Percentiles rank a stretch among this genome's conserved stretches.
phyloP scores from a whole-genome alignment of 2,888 invertebrate species.

The Ellobium chinense region DNA sequence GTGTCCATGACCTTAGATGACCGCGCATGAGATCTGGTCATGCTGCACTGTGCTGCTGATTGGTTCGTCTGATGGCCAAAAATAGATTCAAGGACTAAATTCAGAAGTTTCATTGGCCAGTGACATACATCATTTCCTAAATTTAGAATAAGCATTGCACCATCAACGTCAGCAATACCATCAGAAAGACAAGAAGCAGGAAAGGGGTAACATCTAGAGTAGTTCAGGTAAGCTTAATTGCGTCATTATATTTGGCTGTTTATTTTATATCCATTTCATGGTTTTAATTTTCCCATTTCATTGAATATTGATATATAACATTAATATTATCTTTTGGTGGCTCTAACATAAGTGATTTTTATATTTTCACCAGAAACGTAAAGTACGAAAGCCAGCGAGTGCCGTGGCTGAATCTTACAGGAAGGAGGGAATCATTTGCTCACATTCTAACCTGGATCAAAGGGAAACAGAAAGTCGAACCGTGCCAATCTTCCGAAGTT shows the following conservation, averaged over 20 bases:
- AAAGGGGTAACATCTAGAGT: background rate
- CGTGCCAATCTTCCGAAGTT: background rate
- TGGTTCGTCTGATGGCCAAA: too few relatives aligned
- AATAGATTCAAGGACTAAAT: slow-evolving; percentile 40
- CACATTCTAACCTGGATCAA: too few relatives aligned
- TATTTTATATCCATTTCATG: background rate
- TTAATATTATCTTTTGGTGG: too few relatives aligned
- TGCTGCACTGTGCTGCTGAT: too few relatives aligned
- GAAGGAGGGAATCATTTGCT: too few relatives aligned
- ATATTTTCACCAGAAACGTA: slow-evolving; percentile 1
- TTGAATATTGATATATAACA: too few relatives aligned
- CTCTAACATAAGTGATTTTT: too few relatives aligned
- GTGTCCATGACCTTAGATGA: too few relatives aligned
- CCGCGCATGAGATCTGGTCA: too few relatives aligned
- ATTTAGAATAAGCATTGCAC: slow-evolving; percentile 66
- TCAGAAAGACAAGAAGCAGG: background rate
- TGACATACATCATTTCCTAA: slow-evolving; percentile 50
- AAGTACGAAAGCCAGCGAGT: slow-evolving; percentile 23
- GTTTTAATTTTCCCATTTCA: background rate
- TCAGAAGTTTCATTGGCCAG: background rate
- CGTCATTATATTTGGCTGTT: background rate
- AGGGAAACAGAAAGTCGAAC: background rate
- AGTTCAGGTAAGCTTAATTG: background rate
- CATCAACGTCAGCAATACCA: slow-evolving; percentile 46
- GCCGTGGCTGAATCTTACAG: slow-evolving; percentile 26